Conservation (phyloP, 92 coral and sea anemone species). For the Porites evermanni region DNA sequence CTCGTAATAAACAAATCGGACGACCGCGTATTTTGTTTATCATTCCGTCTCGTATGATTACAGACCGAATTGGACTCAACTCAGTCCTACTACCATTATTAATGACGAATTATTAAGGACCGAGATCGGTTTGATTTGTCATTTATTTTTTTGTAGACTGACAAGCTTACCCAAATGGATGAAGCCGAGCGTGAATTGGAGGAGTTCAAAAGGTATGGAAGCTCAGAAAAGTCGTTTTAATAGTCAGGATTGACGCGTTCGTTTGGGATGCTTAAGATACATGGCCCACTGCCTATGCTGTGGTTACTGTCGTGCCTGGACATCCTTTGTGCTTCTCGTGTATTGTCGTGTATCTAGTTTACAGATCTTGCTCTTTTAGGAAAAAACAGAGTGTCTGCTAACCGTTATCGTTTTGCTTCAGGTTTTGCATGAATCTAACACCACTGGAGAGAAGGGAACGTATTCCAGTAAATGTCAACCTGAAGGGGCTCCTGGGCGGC, state of each 20-base stretch:
- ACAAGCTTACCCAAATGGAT: conserved; percentile 54
- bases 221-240: too few relatives aligned
- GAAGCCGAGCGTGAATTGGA: conserved; percentile 78
- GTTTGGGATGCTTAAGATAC: too few relatives aligned
- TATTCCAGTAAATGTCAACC: conserved; percentile 65
- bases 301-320: too few relatives aligned
- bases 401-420: not conserved
- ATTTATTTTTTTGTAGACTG: conserved; percentile 4
- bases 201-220: conserved; percentile 67
- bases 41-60: too few relatives aligned
- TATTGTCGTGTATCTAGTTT: not conserved
- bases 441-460: conserved; percentile 62
- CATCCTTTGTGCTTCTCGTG: not conserved
- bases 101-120: not conserved
- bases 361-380: not conserved
- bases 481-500: conserved; percentile 55
- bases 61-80: too few relatives aligned
- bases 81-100: too few relatives aligned
- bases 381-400: not conserved
- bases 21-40: too few relatives aligned
- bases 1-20: too few relatives aligned
- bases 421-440: conserved; percentile 68
- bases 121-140: not conserved
- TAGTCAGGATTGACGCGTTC: not conserved
- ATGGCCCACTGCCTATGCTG: too few relatives aligned